These are phyloP conservation scores for Heliocidaris erythrogramma DNA, from an alignment of 35 echinoderm and acorn worm species.

Conservation along the genomic window DNA sequence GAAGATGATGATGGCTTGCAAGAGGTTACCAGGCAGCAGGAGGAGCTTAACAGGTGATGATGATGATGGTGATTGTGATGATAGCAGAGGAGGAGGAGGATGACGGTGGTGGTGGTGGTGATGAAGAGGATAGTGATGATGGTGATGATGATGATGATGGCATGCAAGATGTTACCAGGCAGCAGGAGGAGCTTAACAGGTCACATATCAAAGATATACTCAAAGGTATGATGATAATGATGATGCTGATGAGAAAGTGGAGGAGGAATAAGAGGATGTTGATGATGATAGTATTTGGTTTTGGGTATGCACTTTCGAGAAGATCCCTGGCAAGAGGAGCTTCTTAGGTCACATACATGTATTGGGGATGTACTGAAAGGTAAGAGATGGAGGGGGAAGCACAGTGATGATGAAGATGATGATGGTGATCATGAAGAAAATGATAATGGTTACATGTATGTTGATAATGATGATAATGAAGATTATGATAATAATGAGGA, in stretches of 20 bases:
- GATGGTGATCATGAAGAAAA: neutral
- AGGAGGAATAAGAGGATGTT: neutral
- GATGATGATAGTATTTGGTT: neutral
- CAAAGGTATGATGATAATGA: neutral
- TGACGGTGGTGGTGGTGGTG: neutral
- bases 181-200: neutral
- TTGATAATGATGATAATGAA: neutral
- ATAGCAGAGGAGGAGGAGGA: no score
- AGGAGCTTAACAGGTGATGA: no score
- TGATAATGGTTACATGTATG: neutral
- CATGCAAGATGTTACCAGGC: neutral
- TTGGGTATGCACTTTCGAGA: neutral
- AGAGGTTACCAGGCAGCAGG: no score
- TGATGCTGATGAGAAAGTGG: neutral
- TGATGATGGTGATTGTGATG: no score
- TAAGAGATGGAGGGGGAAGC: no score
- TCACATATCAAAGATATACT: constrained; percentile 6
- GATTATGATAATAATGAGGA: neutral
- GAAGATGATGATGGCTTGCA: no score
- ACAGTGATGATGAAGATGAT: no score
- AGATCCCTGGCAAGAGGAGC: no score
- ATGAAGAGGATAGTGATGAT: no score
- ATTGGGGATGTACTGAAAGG: no score
- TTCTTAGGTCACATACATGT: no score
- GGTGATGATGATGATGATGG: neutral